Evolutionary conservation across 35 echinoderm and acorn worm genomes (phyloP), one percentile per base, ranked within the genome.

Genomic region (Apostichopus parvimensis): DNA sequence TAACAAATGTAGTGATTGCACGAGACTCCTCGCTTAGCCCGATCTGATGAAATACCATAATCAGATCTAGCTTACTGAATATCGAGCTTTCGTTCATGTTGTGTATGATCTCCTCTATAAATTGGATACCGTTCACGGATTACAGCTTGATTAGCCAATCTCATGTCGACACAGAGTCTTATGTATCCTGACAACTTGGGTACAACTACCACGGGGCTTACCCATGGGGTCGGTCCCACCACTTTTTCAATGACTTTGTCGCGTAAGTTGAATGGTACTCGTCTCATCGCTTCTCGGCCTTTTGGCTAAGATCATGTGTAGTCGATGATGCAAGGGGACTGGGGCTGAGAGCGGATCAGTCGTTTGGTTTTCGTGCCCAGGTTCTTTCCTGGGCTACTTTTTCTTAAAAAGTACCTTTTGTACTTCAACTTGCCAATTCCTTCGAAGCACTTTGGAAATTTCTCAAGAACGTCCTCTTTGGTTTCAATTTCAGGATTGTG

Each of bases 1-100:
- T 91, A 4, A 91, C 68, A 60, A 94, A 94, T 17, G 93, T 94
- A 5, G 93, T 94, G n/a, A 94, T 94, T 54, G 61, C 8, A 78
- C 79, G 56, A 10, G 59, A 91, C 4, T 82, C 20, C 20, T 53
- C 11, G 6, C 14, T 20, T 11, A 90, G 60, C 53, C 57, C 24
- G 53, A 94, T 91, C 6, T 91, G 78, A 23, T 90, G 87, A 56
- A 55, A 90, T 20, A 87, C 93, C 22, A 57, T 79, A 60, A 66
- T 81, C 15, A 94, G 59, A 59, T 83, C 77, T 72, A 91, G 58
- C 77, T 79, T 83, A 12, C 66, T 87, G 54, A 91, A 84, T 6
- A 94, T 20, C 72, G 76, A 55, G 34, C 65, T 55, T 0, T 23
- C 52, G 80, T 94, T 83, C 56, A 90, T 73, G 18, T 80, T 45